Evolutionary conservation across 2,797 vertebrate genomes (phyloP).

Genomic region (Argyrosomus regius): DNA sequence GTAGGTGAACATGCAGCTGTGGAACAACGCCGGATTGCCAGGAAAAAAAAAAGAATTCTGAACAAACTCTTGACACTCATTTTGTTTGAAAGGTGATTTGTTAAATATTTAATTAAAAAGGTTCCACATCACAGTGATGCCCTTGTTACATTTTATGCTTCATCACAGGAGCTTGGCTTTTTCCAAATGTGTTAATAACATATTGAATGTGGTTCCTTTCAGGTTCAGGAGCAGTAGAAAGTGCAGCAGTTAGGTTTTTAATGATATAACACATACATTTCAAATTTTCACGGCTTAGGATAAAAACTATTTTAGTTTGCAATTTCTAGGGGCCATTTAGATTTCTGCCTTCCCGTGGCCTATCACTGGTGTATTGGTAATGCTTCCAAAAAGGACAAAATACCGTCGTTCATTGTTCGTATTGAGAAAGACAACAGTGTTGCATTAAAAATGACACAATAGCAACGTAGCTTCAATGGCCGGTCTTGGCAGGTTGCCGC

Average conservation of each 20-base stretch:
- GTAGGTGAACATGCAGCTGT: slow-evolving; percentile 24
- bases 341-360: slow-evolving; percentile 13
- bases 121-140: slow-evolving; percentile 17
- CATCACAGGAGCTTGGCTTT: slow-evolving; percentile 23
- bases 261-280: slow-evolving; percentile 13
- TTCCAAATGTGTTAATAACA: slow-evolving; percentile 45
- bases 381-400: slow-evolving; percentile 40
- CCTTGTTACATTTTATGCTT: slow-evolving; percentile 30
- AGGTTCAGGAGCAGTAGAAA: slow-evolving; percentile 28
- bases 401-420: slow-evolving; percentile 39
- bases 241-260: slow-evolving; percentile 29
- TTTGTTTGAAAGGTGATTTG: slow-evolving; percentile 38
- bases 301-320: slow-evolving; percentile 15
- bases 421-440: slow-evolving; percentile 56
- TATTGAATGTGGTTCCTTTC: slow-evolving; percentile 31
- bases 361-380: slow-evolving; percentile 15
- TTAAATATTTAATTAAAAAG: slow-evolving; percentile 43
- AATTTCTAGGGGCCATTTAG: slow-evolving; percentile 33
- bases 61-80: slow-evolving; percentile 30
- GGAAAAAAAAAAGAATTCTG: background rate
- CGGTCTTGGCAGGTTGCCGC: slow-evolving; percentile 69
- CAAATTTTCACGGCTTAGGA: background rate
- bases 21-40: background rate
- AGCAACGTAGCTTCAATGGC: slow-evolving; percentile 66
- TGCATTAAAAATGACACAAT: slow-evolving; percentile 72